A percentile compares a stretch with the other conserved stretches of the same genome.
Evolutionary conservation across 2,113 vertebrate genomes (phyloP).

Genomic region (Ploceus nigricollis): DNA sequence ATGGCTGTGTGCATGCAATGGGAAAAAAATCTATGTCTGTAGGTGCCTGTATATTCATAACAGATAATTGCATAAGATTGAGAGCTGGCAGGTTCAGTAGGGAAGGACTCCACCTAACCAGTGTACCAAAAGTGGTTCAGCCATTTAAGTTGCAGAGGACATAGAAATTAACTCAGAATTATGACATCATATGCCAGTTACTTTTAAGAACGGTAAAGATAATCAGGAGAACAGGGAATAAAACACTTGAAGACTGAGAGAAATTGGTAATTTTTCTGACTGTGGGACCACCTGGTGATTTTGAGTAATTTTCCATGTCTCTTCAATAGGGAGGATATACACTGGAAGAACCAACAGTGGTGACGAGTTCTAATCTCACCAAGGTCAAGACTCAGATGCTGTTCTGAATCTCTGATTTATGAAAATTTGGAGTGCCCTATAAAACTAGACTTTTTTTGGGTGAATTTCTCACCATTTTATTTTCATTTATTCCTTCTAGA

Average conservation of each 20-base stretch:
- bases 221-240: neutral
- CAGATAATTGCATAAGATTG: neutral
- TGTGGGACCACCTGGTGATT: neutral
- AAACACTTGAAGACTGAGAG: neutral
- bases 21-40: neutral
- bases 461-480: neutral
- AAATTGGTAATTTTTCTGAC: neutral
- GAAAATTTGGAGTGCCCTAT: neutral
- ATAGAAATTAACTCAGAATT: conserved; percentile 9
- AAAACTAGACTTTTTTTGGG: neutral
- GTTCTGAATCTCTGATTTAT: neutral
- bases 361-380: neutral
- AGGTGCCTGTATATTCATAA: conserved; percentile 13
- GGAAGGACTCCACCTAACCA: neutral
- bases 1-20: conserved; percentile 5
- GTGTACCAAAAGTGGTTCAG: neutral
- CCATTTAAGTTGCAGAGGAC: neutral
- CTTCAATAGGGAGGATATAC: neutral
- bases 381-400: neutral
- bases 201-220: neutral
- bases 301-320: neutral
- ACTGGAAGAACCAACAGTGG: neutral
- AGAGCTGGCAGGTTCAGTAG: neutral
- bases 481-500: neutral
- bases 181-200: neutral